Conservation (phyloP, 2,888 invertebrate genomes). For the Pristionchus mayeri region DNA sequence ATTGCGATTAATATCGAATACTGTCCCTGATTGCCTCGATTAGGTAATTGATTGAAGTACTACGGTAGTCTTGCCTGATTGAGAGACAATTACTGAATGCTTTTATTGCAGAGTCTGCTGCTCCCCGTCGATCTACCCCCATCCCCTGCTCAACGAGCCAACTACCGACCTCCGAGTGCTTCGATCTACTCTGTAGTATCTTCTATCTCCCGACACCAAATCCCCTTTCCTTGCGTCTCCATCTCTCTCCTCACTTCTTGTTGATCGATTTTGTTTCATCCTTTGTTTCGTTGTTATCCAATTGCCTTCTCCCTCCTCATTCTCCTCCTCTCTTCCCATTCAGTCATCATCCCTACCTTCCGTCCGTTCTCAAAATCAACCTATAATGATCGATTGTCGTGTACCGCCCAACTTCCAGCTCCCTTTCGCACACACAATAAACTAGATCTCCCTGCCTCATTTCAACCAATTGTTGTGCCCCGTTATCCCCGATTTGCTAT, state of each 20-base stretch:
- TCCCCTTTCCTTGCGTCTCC: not conserved
- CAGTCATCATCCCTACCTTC: not conserved
- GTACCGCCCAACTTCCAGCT: not conserved
- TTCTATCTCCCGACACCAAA: not conserved
- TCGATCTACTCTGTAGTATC: not conserved
- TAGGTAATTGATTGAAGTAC: not conserved
- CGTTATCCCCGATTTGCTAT: not conserved
- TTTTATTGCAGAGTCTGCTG: not conserved
- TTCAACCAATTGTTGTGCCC: not conserved
- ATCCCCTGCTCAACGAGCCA: not conserved
- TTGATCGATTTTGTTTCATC: not conserved
- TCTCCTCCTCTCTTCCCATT: not conserved
- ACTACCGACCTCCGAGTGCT: not conserved
- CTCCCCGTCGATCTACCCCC: not conserved
- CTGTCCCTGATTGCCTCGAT: not conserved
- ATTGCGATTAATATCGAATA: slow-evolving; percentile 38
- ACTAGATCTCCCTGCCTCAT: slow-evolving; percentile 33
- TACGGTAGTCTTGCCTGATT: not conserved
- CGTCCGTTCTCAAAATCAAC: not conserved
- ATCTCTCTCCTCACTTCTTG: not conserved
- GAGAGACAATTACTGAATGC: not conserved
- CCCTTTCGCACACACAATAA: not conserved
- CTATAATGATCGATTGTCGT: not conserved
- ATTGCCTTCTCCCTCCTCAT: not conserved
- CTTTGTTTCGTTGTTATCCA: not conserved